These are phyloP conservation scores for Helicorthomorpha holstii DNA, from an alignment of 1,140 invertebrate species.

Conservation along the genomic window DNA sequence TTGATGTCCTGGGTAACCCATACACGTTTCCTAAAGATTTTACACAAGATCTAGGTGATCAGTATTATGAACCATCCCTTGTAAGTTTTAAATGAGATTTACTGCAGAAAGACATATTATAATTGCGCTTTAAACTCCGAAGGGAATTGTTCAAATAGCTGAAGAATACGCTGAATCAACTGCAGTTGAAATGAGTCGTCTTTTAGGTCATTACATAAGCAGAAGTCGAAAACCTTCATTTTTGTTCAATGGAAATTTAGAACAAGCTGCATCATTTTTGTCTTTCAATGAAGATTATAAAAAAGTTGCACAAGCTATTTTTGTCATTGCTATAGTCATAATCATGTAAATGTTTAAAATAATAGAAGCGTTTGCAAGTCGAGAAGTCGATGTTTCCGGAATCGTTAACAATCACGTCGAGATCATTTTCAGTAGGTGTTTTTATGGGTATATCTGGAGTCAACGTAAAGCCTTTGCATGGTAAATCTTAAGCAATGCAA, in stretches of 20 bases:
- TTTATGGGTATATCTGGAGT: conserved; percentile 47
- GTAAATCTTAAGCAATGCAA: conserved; percentile 10
- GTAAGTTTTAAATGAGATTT: conserved; percentile 18
- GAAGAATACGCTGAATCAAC: conserved; percentile 27
- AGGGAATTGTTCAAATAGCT: conserved; percentile 26
- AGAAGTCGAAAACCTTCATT: conserved; percentile 25
- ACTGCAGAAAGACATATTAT: neutral
- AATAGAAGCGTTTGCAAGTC: too few relatives aligned
- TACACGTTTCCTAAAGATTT: conserved; percentile 29
- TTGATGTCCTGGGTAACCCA: conserved; percentile 32
- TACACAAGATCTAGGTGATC: conserved; percentile 27
- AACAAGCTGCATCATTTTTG: conserved; percentile 24
- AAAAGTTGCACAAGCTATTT: too few relatives aligned
- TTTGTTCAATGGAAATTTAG: conserved; percentile 24
- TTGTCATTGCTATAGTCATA: too few relatives aligned
- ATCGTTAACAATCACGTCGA: conserved; percentile 27
- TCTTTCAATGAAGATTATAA: conserved; percentile 29
- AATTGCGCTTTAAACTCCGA: neutral
- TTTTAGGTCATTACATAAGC: conserved; percentile 28
- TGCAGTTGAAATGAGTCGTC: conserved; percentile 23
- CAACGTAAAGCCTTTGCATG: conserved; percentile 41
- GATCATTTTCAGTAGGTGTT: conserved; percentile 43
- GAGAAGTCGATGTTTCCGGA: too few relatives aligned
- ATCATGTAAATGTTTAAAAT: too few relatives aligned
- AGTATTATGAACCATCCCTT: conserved; percentile 29